Percentiles rank a stretch among this genome's conserved stretches.
Conservation (phyloP, 2,113 vertebrate genomes). For the Chitala chitala region DNA sequence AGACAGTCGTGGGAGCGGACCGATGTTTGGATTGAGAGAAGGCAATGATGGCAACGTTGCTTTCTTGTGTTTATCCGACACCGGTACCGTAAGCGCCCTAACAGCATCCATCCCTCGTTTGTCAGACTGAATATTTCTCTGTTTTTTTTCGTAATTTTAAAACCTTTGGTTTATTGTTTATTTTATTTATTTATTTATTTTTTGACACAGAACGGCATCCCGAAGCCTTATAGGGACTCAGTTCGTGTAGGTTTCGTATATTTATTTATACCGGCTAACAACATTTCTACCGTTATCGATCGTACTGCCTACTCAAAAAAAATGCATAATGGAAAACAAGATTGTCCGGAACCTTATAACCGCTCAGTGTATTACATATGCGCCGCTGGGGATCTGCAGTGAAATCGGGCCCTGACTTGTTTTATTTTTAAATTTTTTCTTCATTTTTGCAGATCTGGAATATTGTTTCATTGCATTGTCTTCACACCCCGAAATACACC, state of each 20-base stretch:
- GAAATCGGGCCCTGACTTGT: background rate
- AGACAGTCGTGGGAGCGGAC: conserved; percentile 17
- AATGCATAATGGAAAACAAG: conserved; percentile 11
- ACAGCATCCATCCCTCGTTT: conserved; percentile 1
- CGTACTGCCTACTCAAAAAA: background rate
- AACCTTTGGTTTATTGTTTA: background rate
- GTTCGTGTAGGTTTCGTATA: background rate
- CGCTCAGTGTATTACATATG: background rate
- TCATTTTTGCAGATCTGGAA: conserved; percentile 3
- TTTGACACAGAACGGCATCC: background rate
- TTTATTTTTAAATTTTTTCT: background rate
- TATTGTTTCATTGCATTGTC: conserved; percentile 35
- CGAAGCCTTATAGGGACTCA: background rate
- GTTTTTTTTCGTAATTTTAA: too few relatives aligned
- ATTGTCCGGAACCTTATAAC: background rate
- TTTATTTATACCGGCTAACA: background rate
- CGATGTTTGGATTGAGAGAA: conserved; percentile 33
- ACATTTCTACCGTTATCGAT: background rate
- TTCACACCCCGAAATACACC: conserved; percentile 42
- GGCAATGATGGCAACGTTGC: conserved; percentile 48
- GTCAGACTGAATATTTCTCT: conserved; percentile 1
- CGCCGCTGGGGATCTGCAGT: conserved; percentile 12
- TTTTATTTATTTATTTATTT: background rate
- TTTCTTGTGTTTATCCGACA: conserved; percentile 41
- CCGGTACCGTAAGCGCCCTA: conserved; percentile 33